phyloP scores from a whole-genome alignment of 2,797 vertebrate genomes.

The Melopsittacus undulatus region DNA sequence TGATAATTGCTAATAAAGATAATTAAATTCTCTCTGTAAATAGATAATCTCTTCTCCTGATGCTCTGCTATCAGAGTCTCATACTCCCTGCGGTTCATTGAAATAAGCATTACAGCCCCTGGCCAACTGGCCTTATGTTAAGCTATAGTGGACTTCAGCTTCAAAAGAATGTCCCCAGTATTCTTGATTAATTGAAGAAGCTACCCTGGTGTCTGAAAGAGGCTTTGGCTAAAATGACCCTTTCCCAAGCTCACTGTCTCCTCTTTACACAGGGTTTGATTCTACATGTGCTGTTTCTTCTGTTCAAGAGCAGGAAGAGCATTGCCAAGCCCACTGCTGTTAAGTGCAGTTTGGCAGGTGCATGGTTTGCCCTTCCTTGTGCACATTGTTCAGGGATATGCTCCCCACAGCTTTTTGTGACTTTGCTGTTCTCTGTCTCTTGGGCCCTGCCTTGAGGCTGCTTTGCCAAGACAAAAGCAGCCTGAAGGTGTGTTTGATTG shows the following conservation, averaged over 20 bases:
- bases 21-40: neutral
- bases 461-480: neutral
- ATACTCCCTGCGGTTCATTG: neutral
- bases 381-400: neutral
- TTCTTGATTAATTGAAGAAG: neutral
- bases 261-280: neutral
- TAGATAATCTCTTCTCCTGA: neutral
- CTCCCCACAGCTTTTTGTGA: neutral
- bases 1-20: constrained; percentile 12
- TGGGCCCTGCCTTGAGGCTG: neutral
- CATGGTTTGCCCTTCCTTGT: neutral
- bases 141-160: neutral
- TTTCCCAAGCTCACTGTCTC: neutral
- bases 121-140: neutral
- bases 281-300: neutral
- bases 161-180: neutral
- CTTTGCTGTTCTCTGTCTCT: neutral
- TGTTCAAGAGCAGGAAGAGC: neutral
- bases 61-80: neutral
- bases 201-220: neutral
- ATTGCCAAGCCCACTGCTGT: neutral
- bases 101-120: neutral
- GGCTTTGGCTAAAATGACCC: neutral
- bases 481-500: neutral
- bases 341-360: neutral